These are phyloP conservation scores for Melangyna quadrimaculata DNA, from an alignment of 2,888 invertebrate species.

Conservation along the genomic window DNA sequence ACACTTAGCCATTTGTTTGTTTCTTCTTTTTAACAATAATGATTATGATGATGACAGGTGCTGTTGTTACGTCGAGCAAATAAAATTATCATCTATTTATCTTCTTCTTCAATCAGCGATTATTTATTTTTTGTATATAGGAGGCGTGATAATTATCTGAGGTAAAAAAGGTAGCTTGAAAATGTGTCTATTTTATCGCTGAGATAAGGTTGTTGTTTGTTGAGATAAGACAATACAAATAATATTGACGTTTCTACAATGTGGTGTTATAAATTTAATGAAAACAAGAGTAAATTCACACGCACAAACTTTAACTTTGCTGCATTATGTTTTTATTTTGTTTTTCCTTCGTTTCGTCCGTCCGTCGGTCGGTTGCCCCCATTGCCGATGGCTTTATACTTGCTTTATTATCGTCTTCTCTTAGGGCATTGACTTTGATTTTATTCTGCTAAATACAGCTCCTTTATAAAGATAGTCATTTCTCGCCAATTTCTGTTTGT, in stretches of 20 bases:
- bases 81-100: constrained; percentile 1
- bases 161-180: neutral
- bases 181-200: neutral
- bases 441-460: neutral
- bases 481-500: constrained; percentile 8
- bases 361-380: too few relatives aligned
- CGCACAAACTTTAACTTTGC: neutral
- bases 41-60: too few relatives aligned
- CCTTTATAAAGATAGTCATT: neutral
- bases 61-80: neutral
- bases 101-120: neutral
- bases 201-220: neutral
- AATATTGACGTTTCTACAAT: neutral
- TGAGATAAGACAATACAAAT: neutral
- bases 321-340: neutral
- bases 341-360: neutral
- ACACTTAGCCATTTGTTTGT: neutral
- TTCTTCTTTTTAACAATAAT: neutral
- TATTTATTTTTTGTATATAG: neutral
- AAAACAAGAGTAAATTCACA: neutral
- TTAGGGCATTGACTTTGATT: constrained; percentile 6
- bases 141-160: neutral
- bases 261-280: neutral
- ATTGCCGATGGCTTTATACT: neutral
- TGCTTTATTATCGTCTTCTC: neutral